These are phyloP conservation scores for Peromyscus attwateri DNA, from an alignment of 2,797 vertebrate species.

Conservation along the genomic window DNA sequence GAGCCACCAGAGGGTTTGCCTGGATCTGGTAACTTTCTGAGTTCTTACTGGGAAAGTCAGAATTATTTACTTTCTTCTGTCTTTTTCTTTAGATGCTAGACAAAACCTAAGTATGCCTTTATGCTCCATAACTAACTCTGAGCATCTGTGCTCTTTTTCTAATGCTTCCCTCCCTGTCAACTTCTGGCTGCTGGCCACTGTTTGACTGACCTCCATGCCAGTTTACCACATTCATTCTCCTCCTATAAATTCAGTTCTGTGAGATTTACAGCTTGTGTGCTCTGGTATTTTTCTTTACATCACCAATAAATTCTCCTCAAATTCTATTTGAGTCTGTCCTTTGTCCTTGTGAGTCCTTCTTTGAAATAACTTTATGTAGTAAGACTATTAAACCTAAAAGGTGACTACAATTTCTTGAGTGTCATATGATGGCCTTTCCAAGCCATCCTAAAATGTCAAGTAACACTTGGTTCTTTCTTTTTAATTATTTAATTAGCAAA, in stretches of 20 bases:
- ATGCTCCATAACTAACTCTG: background rate
- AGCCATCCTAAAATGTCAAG: no score
- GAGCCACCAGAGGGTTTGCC: background rate
- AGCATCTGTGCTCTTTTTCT: background rate
- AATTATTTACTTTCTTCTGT: background rate
- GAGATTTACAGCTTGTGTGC: background rate
- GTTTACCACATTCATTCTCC: background rate
- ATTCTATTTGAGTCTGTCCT: background rate
- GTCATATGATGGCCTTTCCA: no score
- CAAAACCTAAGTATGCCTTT: background rate
- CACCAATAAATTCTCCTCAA: background rate
- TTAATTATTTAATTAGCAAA: background rate
- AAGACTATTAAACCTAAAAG: background rate
- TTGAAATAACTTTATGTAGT: background rate
- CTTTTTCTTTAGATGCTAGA: background rate
- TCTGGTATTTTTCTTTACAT: background rate
- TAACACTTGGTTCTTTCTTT: background rate
- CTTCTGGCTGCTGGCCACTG: background rate
- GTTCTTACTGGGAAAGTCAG: background rate
- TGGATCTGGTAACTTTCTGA: background rate
- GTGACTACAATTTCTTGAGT: no score
- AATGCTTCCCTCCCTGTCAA: background rate
- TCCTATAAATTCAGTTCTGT: background rate
- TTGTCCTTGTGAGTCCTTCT: background rate
- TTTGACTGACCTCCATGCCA: background rate